Evolutionary conservation across 2,113 vertebrate species (phyloP).

Genomic region (Pelvicachromis taeniatus): DNA sequence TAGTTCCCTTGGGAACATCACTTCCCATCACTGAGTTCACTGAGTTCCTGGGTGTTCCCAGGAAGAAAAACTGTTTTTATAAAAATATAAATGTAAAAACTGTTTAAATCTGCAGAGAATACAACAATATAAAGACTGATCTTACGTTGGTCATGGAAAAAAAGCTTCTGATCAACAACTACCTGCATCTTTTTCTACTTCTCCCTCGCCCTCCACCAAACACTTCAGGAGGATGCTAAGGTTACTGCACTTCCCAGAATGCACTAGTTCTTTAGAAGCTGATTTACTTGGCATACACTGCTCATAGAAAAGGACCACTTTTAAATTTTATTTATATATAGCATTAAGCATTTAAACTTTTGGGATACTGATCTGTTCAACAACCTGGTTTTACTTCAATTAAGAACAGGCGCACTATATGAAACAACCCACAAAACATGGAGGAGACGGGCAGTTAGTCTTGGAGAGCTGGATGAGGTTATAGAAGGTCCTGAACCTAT

Average conservation of each 20-base stretch:
- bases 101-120: neutral
- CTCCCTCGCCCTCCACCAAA: neutral
- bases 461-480: neutral
- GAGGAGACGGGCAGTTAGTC: neutral
- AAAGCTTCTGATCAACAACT: neutral
- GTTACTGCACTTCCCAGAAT: neutral
- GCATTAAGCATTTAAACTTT: neutral
- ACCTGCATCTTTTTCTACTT: neutral
- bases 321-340: neutral
- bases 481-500: neutral
- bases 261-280: neutral
- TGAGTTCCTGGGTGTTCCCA: neutral
- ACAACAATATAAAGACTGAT: neutral
- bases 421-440: neutral
- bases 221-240: neutral
- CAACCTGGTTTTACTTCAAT: neutral
- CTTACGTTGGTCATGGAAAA: neutral
- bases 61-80: neutral
- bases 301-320: neutral
- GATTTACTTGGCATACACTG: neutral
- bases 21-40: neutral
- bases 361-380: neutral
- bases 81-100: neutral
- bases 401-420: neutral
- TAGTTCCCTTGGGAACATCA: neutral